phyloP scores from a whole-genome alignment of 2,888 invertebrate genomes.

The Diaperis boleti region DNA sequence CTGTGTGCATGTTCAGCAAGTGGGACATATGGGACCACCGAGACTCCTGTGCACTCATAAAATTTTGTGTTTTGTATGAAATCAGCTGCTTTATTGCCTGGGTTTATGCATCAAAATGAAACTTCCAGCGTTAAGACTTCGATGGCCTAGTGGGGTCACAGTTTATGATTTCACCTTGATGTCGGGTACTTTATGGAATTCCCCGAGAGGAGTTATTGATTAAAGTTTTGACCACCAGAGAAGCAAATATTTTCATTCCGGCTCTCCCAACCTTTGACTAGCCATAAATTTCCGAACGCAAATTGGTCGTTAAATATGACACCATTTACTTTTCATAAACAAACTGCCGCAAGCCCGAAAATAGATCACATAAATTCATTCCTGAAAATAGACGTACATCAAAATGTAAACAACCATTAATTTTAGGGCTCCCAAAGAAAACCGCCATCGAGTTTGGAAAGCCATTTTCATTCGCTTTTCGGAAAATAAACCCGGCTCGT shows the following conservation, averaged over 20 bases:
- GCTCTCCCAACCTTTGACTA: too few species aligned
- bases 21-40: constrained; percentile 13
- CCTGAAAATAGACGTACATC: neutral
- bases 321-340: constrained; percentile 21
- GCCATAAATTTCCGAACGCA: too few species aligned
- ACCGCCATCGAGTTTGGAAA: neutral
- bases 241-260: too few species aligned
- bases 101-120: constrained; percentile 5
- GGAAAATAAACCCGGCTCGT: neutral
- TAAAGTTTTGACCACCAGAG: too few species aligned
- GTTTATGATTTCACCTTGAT: too few species aligned
- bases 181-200: too few species aligned
- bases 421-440: constrained; percentile 1
- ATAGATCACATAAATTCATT: constrained; percentile 8
- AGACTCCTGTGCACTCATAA: neutral
- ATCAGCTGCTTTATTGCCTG: constrained; percentile 2
- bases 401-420: constrained; percentile 21
- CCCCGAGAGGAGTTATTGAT: too few species aligned
- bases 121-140: constrained; percentile 1
- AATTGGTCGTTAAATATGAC: constrained; percentile 29
- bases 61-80: constrained; percentile 4
- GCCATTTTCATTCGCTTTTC: constrained; percentile 3
- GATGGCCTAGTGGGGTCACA: too few species aligned
- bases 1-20: constrained; percentile 20
- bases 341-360: constrained; percentile 3